Conservation (phyloP, 92 coral and sea anemone species). For the Parazoanthus darwini region DNA sequence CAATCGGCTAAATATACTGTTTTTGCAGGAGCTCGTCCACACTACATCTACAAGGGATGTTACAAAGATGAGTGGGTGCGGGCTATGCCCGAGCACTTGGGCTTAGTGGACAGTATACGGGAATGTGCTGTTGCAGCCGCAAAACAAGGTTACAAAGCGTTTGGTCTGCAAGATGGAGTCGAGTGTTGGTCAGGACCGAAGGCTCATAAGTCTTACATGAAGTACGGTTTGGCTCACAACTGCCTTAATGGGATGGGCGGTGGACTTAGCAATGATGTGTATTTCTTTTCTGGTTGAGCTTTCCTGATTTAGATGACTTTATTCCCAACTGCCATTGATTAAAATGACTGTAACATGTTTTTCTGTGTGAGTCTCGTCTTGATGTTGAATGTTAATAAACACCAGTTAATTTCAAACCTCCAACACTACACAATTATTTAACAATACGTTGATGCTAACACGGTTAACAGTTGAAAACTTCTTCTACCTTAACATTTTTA, state of each 20-base stretch:
- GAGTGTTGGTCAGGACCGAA: slow-evolving; percentile 17
- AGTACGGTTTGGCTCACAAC: not conserved
- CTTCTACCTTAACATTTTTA: no score
- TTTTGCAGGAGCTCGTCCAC: no score
- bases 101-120: not conserved
- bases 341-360: no score
- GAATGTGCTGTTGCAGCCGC: not conserved
- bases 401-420: no score
- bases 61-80: no score
- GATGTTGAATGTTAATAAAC: no score
- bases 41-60: no score
- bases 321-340: not conserved
- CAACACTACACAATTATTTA: no score
- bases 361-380: no score
- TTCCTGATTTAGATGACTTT: not conserved
- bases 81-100: no score
- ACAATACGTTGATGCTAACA: not conserved
- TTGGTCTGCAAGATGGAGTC: slow-evolving; percentile 14
- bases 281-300: slow-evolving; percentile 8
- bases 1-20: no score
- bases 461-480: not conserved
- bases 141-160: not conserved
- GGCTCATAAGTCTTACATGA: not conserved
- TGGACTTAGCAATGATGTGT: not conserved
- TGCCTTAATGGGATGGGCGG: not conserved